Conservation (phyloP, 2,888 invertebrate species). For the Himalopsyche anomala region DNA sequence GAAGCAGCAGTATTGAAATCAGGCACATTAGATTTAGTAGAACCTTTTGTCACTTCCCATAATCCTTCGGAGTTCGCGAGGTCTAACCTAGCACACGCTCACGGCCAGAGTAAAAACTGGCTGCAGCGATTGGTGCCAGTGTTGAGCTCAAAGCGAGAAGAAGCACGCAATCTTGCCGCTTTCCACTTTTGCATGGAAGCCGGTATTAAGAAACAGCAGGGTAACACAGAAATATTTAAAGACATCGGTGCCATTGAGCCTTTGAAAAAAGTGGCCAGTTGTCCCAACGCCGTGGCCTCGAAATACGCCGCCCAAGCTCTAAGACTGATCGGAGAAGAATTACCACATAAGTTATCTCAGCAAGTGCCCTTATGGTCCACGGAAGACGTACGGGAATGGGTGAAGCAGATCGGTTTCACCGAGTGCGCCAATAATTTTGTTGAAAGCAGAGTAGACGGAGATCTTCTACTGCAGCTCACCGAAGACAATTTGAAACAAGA, state of each 20-base stretch:
- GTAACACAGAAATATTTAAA: conserved; percentile 92
- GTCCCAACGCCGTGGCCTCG: conserved; percentile 98
- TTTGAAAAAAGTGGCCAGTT: conserved; percentile 96
- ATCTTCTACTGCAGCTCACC: conserved; percentile 92
- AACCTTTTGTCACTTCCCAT: conserved; percentile 96
- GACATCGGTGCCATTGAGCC: conserved; percentile 97
- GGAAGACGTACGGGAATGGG: conserved; percentile 98
- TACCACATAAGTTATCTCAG: conserved; percentile 97
- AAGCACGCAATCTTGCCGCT: conserved; percentile 96
- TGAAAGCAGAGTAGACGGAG: conserved; percentile 96
- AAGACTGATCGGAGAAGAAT: conserved; percentile 95
- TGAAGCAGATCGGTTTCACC: conserved; percentile 96
- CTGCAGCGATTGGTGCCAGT: conserved; percentile 94
- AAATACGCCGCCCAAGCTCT: conserved; percentile 97
- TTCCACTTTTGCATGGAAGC: conserved; percentile 99
- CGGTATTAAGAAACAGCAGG: conserved; percentile 96
- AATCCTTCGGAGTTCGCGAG: conserved; percentile 96
- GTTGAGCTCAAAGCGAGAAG: conserved; percentile 94
- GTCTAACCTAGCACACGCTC: conserved; percentile 93
- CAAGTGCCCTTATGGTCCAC: conserved; percentile 99
- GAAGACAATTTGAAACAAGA: conserved; percentile 95
- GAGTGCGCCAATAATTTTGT: conserved; percentile 90
- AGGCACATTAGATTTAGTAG: conserved; percentile 96
- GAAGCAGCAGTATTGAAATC: conserved; percentile 97
- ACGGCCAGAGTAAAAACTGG: conserved; percentile 98